phyloP scores from a whole-genome alignment of 1,140 invertebrate species.

The Trichogramma pretiosum region DNA sequence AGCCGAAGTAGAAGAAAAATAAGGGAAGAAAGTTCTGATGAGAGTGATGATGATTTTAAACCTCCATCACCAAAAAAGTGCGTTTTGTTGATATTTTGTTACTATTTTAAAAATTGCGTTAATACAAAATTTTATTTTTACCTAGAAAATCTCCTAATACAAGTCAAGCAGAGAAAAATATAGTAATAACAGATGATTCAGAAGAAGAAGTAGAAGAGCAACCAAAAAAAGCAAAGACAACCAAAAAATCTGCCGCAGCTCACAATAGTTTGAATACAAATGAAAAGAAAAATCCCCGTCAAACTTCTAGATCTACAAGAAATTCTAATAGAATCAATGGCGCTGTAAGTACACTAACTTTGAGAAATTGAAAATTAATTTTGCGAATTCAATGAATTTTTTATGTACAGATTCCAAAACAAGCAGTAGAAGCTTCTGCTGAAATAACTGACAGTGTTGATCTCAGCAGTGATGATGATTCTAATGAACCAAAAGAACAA shows the following conservation, averaged over 20 bases:
- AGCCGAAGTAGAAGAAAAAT: not conserved
- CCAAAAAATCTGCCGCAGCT: no score
- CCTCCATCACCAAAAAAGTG: not conserved
- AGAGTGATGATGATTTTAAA: not conserved
- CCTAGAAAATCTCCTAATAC: no score
- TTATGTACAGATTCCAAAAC: not conserved
- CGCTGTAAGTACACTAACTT: not conserved
- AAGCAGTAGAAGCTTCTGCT: not conserved
- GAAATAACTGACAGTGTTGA: slow-evolving; percentile 10
- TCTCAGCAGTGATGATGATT: no score
- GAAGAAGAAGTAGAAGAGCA: no score
- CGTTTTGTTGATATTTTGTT: not conserved
- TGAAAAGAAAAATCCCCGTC: no score
- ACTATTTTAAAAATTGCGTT: not conserved
- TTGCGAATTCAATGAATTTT: not conserved
- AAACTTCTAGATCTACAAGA: no score
- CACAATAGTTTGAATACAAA: no score
- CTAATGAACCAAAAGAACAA: slow-evolving; percentile 1
- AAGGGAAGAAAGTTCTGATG: not conserved
- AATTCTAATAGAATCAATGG: no score
- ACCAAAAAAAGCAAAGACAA: no score
- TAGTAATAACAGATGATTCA: no score
- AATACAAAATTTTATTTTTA: no score
- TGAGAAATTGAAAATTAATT: not conserved
- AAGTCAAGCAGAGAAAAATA: no score